Evolutionary conservation across 2,888 invertebrate genomes (phyloP).

Genomic region (Monopis laevigella): DNA sequence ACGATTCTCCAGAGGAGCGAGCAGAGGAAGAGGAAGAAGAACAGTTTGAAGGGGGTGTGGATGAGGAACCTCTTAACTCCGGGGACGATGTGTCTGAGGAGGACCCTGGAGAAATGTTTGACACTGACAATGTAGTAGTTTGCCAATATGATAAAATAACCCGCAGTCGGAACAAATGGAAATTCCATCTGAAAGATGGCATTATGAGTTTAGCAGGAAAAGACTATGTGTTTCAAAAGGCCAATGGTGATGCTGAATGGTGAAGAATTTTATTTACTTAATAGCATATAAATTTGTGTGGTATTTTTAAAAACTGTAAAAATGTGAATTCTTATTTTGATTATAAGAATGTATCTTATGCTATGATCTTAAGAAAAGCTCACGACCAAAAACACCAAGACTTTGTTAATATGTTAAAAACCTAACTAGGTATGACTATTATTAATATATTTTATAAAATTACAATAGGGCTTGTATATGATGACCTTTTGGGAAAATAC

Average conservation of each 20-base stretch:
- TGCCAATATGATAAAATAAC: conserved; percentile 99
- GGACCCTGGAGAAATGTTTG: conserved; percentile 93
- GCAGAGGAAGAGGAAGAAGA: conserved; percentile 75
- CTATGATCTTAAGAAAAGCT: too few species aligned
- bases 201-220: conserved; percentile 99
- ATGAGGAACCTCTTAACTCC: conserved; percentile 93
- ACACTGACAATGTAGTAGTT: conserved; percentile 98
- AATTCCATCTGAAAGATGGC: conserved; percentile 98
- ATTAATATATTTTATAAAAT: too few species aligned
- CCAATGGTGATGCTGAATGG: conserved; percentile 99
- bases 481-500: too few species aligned
- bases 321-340: not conserved
- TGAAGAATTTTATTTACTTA: conserved; percentile 47
- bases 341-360: too few species aligned
- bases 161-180: conserved; percentile 98
- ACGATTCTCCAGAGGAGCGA: conserved; percentile 76
- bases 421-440: too few species aligned
- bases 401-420: too few species aligned
- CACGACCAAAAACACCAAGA: too few species aligned
- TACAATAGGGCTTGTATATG: too few species aligned
- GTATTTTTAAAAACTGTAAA: conserved; percentile 13
- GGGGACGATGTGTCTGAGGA: conserved; percentile 98
- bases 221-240: conserved; percentile 99
- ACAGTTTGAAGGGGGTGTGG: conserved; percentile 68
- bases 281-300: conserved; percentile 13